Conservation (phyloP, 2,113 vertebrate genomes). For the Aythya baeri region DNA sequence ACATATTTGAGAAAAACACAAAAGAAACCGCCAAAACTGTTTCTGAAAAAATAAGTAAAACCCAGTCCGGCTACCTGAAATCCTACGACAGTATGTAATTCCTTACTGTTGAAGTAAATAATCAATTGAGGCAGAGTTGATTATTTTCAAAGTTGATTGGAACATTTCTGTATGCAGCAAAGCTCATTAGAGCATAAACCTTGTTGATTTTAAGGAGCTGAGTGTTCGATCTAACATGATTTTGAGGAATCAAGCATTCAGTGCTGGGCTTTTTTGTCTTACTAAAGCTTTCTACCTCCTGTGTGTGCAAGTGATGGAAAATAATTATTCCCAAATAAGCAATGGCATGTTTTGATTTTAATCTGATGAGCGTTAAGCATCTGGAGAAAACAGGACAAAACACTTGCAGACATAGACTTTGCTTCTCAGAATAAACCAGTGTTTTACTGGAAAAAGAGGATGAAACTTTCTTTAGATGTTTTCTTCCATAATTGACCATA, state of each 20-base stretch:
- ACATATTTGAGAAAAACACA: neutral
- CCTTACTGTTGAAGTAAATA: neutral
- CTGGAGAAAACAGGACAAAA: neutral
- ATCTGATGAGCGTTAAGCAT: neutral
- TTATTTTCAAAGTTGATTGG: neutral
- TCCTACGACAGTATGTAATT: accelerated
- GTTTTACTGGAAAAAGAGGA: neutral
- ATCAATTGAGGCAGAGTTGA: neutral
- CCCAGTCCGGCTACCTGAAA: accelerated
- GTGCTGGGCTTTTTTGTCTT: neutral
- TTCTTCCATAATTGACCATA: neutral
- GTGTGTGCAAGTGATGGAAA: neutral
- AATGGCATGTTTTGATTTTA: neutral
- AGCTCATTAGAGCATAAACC: neutral
- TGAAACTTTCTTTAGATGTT: neutral
- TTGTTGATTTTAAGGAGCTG: neutral
- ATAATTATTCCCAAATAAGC: neutral
- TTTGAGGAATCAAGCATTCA: neutral
- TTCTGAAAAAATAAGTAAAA: too few species aligned
- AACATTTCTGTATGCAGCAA: neutral
- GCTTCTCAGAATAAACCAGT: neutral
- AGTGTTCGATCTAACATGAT: neutral
- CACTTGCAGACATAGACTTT: neutral
- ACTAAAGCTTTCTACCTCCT: neutral
- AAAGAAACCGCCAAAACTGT: accelerated